Base-by-base conservation (phyloP, 2,797 vertebrate species). In the Pseudotriccus pelzelni region DNA sequence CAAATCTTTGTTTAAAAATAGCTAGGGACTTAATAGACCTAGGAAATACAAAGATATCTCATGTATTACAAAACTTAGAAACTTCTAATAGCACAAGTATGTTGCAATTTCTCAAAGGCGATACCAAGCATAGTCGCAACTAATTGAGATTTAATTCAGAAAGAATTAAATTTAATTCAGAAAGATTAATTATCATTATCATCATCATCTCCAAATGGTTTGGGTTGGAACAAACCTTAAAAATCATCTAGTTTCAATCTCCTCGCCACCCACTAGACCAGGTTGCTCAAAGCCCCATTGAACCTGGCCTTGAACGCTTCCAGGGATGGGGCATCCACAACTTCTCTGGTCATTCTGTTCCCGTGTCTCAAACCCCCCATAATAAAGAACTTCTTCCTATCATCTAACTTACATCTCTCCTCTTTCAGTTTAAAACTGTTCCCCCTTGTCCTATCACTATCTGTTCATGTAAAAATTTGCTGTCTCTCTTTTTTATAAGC, bases 361-460 rank as follows among this genome's bases (percentile, higher is more conserved):
- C 17, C 52, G 28, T 1, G 0, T 64, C 28, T 64, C 43, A 46
- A 11, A 30, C 39, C 1, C 17, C 44, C 37, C 44, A 44, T 5
- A 2, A 0, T 52, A 46, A 64, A 15, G 12, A 49, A 64, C 32
- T 77, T n/a, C 36, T 47, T 67, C 18, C 37, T n/a, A 52, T 39
- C 8, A 30, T 22, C 20, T 39, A 56, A 39, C 24, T 22, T 23
- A 77, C 58, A 59, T 59, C 7, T 16, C 24, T 64, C n/a, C 17
- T 70, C 24, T 39, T 64, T 34, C 34, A 70, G 37, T 14, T 89
- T 39, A 52, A 58, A 64, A 64, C 37, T 20, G 10, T 14, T 22
- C 12, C 44, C 22, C 18, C 25, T 58, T 58, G 55, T 11, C 7
- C 28, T 6, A 69, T 34, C 32, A n/a, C 36, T 63, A 56, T 10